Percentiles rank a stretch among this genome's conserved stretches.
These are phyloP conservation scores for Anoncus sp. DNA, from an alignment of 2,888 invertebrate genomes.

Conservation along the genomic window DNA sequence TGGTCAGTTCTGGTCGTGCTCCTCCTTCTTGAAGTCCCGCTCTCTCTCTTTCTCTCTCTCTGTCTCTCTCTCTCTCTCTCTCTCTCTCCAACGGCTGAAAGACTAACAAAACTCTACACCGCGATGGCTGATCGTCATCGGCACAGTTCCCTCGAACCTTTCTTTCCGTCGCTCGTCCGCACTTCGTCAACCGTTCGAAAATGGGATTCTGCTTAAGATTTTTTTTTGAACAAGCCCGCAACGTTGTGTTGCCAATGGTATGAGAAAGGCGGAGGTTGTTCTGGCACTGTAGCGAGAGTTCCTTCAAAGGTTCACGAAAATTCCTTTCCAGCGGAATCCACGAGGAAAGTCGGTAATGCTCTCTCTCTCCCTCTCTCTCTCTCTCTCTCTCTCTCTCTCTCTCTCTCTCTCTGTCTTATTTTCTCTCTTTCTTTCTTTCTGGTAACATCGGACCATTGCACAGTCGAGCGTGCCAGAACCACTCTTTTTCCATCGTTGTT, in stretches of 20 bases:
- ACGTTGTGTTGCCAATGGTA: constrained; percentile 3
- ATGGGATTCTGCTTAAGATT: constrained; percentile 1
- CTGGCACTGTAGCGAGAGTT: constrained; percentile 36
- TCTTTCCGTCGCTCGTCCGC: constrained; percentile 16
- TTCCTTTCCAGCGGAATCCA: constrained; percentile 70
- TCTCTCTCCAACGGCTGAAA: too few species aligned
- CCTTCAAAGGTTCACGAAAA: constrained; percentile 72
- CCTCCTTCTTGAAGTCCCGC: too few species aligned
- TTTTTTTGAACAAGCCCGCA: constrained; percentile 4
- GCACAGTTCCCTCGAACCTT: too few species aligned
- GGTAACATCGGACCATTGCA: constrained; percentile 25
- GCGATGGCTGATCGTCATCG: too few species aligned
- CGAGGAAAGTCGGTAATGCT: constrained; percentile 72
- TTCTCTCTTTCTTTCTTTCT: constrained; percentile 1
- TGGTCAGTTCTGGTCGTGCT: too few species aligned
- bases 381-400: constrained; percentile 25
- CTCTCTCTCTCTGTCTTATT: constrained; percentile 28
- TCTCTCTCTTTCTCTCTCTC: too few species aligned
- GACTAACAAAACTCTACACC: too few species aligned
- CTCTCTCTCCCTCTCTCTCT: constrained; percentile 17
- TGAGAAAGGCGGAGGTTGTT: constrained; percentile 25
- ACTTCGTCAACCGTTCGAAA: constrained; percentile 60
- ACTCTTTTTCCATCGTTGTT: constrained; percentile 49
- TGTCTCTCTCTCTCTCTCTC: too few species aligned
- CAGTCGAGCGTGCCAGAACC: constrained; percentile 54